A percentile compares a stretch with the other conserved stretches of the same genome.
phyloP scores from a whole-genome alignment of 2,113 vertebrate species.

The Nematolebias whitei region DNA sequence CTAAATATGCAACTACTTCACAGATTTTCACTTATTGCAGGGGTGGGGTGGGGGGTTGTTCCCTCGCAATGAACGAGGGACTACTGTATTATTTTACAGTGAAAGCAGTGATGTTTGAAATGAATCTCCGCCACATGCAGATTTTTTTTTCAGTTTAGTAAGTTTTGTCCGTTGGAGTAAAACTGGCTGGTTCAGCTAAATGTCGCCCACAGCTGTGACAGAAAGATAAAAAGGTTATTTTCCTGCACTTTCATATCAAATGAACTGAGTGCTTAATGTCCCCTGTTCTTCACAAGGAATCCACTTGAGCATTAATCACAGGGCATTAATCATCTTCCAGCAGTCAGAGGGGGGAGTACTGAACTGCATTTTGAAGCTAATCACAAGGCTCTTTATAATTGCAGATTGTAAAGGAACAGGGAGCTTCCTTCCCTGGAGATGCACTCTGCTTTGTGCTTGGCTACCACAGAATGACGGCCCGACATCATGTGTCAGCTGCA shows the following conservation, averaged over 20 bases:
- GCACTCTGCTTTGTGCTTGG: slow-evolving; percentile 28
- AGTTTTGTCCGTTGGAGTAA: slow-evolving; percentile 7
- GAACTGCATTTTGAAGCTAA: slow-evolving; percentile 49
- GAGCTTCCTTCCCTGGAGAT: slow-evolving; percentile 59
- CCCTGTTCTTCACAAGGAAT: slow-evolving; percentile 38
- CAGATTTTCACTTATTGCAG: too few relatives aligned
- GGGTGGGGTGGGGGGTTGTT: too few relatives aligned
- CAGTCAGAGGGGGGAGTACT: slow-evolving; percentile 37
- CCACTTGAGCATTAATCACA: slow-evolving; percentile 61
- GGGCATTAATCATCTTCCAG: slow-evolving; percentile 60
- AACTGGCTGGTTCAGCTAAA: slow-evolving; percentile 14
- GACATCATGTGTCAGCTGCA: slow-evolving; percentile 51
- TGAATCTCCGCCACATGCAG: background rate
- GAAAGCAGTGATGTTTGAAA: background rate
- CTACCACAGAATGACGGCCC: slow-evolving; percentile 13
- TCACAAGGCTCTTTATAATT: slow-evolving; percentile 58
- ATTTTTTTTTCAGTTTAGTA: background rate
- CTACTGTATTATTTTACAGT: too few relatives aligned
- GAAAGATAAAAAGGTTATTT: slow-evolving; percentile 32
- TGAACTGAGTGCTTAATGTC: slow-evolving; percentile 45
- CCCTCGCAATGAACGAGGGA: too few relatives aligned
- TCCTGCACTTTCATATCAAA: slow-evolving; percentile 42
- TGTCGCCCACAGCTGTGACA: slow-evolving; percentile 13
- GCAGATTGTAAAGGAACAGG: slow-evolving; percentile 45
- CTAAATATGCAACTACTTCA: too few relatives aligned